Evolutionary conservation across 2,888 invertebrate species (phyloP).

Genomic region (Caenorhabditis virilis): DNA sequence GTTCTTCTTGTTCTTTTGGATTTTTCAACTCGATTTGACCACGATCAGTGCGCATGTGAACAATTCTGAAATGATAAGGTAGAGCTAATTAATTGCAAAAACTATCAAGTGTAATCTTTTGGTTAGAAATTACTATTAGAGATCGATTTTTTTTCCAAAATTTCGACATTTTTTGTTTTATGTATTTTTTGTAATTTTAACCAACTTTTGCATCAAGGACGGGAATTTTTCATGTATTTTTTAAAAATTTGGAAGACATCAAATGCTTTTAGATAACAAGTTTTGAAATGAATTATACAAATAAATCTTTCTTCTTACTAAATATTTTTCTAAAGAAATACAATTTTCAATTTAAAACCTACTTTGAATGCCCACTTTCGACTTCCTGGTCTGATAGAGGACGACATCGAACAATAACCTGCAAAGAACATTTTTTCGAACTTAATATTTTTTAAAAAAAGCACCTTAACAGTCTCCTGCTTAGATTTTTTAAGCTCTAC

Average conservation of each 20-base stretch:
- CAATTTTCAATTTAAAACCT: conserved; percentile 6
- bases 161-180: no score
- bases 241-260: no score
- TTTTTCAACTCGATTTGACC: conserved; percentile 89
- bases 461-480: conserved; percentile 41
- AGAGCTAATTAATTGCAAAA: no score
- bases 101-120: neutral
- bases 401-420: conserved; percentile 94
- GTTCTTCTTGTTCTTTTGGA: conserved; percentile 77
- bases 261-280: no score
- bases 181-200: no score
- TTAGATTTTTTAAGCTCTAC: conserved; percentile 25
- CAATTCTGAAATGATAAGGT: conserved; percentile 75
- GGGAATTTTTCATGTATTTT: no score
- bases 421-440: conserved; percentile 72
- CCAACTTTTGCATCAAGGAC: no score
- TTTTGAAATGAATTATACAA: no score
- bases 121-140: no score
- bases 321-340: conserved; percentile 7
- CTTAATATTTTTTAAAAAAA: conserved; percentile 1
- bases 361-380: conserved; percentile 75
- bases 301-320: no score
- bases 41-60: conserved; percentile 82
- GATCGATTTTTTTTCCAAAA: no score
- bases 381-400: conserved; percentile 89